These are phyloP conservation scores for Jacana jacana DNA, from an alignment of 2,113 vertebrate genomes.

Conservation along the genomic window DNA sequence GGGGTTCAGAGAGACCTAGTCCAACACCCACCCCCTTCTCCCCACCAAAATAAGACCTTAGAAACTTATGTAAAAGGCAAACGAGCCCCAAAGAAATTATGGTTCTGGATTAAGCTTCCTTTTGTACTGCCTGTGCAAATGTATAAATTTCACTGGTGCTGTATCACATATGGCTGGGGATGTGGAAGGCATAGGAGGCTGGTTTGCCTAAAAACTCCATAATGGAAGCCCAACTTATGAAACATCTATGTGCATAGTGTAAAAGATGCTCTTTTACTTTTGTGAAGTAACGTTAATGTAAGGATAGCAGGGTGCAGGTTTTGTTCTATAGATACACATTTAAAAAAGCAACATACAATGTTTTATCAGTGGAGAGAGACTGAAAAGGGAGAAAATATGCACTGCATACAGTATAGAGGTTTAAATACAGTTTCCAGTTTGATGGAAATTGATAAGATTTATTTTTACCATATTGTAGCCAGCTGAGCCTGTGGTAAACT, in stretches of 20 bases:
- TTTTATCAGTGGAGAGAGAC: not conserved
- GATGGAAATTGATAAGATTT: constrained; percentile 2
- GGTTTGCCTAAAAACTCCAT: not conserved
- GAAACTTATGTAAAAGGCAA: not conserved
- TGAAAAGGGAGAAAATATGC: not conserved
- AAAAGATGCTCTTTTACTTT: not conserved
- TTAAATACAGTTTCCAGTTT: not conserved
- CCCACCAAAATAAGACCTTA: not conserved
- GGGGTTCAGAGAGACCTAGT: not conserved
- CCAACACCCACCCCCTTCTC: too few relatives aligned
- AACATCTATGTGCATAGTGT: not conserved
- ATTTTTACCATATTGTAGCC: constrained; percentile 93
- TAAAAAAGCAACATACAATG: not conserved
- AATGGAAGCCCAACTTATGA: not conserved
- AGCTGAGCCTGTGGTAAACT: constrained; percentile 96
- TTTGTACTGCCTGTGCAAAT: not conserved
- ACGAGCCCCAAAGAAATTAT: not conserved
- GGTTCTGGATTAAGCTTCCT: not conserved
- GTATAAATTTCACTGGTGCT: not conserved
- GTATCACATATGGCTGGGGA: not conserved
- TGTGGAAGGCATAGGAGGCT: not conserved
- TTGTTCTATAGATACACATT: not conserved
- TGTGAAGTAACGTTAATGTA: not conserved
- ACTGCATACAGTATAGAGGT: not conserved
- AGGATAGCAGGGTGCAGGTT: not conserved